phyloP scores from a whole-genome alignment of 2,113 vertebrate species.

The Percina caprodes region DNA sequence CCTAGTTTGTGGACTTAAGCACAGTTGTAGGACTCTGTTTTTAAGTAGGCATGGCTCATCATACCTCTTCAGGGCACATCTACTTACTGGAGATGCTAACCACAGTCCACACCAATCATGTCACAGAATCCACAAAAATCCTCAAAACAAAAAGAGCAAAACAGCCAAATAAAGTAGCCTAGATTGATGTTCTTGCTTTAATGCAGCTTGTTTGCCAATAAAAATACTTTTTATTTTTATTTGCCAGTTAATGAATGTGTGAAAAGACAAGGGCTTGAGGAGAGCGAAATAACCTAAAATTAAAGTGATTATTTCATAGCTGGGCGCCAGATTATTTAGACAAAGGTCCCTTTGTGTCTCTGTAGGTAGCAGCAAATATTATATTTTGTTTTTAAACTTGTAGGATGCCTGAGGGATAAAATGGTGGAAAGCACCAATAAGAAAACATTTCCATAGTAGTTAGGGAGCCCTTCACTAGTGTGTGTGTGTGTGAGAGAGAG shows the following conservation, averaged over 20 bases:
- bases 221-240: conserved; percentile 9
- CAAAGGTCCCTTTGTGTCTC: conserved; percentile 56
- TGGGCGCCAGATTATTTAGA: conserved; percentile 43
- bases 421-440: conserved; percentile 23
- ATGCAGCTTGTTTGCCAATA: background rate
- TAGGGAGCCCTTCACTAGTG: too few relatives aligned
- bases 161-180: background rate
- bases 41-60: background rate
- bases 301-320: conserved; percentile 54
- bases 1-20: background rate
- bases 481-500: too few relatives aligned
- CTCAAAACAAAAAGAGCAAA: conserved; percentile 11
- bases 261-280: conserved; percentile 43
- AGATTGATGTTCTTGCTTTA: background rate
- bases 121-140: conserved; percentile 7
- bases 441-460: conserved; percentile 28
- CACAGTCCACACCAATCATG: conserved; percentile 6
- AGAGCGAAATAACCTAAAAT: conserved; percentile 30
- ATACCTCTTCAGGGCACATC: background rate
- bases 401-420: conserved; percentile 20
- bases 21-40: background rate
- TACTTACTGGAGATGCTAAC: conserved; percentile 10
- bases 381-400: conserved; percentile 45
- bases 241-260: conserved; percentile 25
- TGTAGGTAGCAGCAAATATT: conserved; percentile 37